Conservation (phyloP, 2,113 vertebrate species). For the Pluvialis apricaria region DNA sequence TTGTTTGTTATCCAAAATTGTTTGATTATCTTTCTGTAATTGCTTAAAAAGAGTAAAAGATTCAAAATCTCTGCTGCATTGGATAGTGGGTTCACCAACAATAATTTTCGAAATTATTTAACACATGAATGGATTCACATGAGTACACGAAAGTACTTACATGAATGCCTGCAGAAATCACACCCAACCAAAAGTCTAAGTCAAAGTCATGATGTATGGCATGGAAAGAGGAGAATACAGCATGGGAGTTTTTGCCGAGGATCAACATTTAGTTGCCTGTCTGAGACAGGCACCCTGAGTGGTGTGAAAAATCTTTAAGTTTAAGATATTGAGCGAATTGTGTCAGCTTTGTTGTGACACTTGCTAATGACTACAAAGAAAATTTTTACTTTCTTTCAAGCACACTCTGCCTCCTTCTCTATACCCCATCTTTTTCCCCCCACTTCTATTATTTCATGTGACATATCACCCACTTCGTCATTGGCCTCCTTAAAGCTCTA, state of each 20-base stretch:
- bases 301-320: background rate
- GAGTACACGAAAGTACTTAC: background rate
- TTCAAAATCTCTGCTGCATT: background rate
- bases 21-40: background rate
- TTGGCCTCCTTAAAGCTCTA: fast-evolving
- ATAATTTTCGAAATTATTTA: background rate
- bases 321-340: background rate
- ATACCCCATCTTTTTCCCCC: background rate
- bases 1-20: background rate
- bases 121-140: background rate
- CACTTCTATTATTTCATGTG: background rate
- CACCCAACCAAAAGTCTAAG: background rate
- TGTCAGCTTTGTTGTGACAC: background rate
- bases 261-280: background rate
- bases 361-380: background rate
- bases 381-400: background rate
- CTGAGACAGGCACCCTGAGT: background rate
- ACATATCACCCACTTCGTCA: background rate
- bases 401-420: background rate
- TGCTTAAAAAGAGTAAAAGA: background rate
- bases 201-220: background rate
- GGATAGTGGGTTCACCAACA: fast-evolving
- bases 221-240: background rate
- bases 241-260: background rate
- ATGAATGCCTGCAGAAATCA: background rate